phyloP scores from a whole-genome alignment of 1,140 invertebrate genomes.

The Phocides pigmalion region DNA sequence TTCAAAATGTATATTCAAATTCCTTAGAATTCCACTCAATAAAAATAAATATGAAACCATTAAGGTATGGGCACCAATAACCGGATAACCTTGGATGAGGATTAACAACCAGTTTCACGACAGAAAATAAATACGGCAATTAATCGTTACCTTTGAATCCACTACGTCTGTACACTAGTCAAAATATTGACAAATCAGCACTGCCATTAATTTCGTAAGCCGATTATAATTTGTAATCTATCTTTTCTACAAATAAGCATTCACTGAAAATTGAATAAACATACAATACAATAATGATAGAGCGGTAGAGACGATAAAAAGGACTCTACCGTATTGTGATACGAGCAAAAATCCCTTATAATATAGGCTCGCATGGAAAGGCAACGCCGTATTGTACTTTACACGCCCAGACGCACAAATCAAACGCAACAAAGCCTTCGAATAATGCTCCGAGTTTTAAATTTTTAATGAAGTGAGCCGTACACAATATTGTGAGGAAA shows the following conservation, averaged over 20 bases:
- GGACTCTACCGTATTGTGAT: constrained; percentile 42
- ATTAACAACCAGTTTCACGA: constrained; percentile 6
- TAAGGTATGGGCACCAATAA: constrained; percentile 18
- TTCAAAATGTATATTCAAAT: constrained; percentile 28
- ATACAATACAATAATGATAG: constrained; percentile 14
- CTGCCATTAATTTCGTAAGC: constrained; percentile 53
- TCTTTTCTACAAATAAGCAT: constrained; percentile 49
- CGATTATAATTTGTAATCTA: constrained; percentile 58
- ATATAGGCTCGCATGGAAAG: constrained; percentile 40
- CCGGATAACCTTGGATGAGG: constrained; percentile 14
- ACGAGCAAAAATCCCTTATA: constrained; percentile 47
- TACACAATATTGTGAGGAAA: constrained; percentile 71
- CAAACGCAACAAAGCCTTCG: constrained; percentile 66
- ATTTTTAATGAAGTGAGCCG: constrained; percentile 76
- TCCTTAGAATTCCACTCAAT: constrained; percentile 22
- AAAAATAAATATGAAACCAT: constrained; percentile 34
- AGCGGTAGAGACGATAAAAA: not conserved
- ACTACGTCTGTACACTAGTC: constrained; percentile 35
- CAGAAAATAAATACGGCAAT: constrained; percentile 23
- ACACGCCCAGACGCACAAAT: constrained; percentile 70
- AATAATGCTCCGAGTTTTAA: constrained; percentile 71
- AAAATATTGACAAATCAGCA: constrained; percentile 65
- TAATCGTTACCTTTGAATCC: constrained; percentile 26
- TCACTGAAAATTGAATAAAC: constrained; percentile 57
- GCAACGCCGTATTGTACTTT: constrained; percentile 59